Conservation (phyloP, 2,113 vertebrate genomes). For the Bufo gargarizans region DNA sequence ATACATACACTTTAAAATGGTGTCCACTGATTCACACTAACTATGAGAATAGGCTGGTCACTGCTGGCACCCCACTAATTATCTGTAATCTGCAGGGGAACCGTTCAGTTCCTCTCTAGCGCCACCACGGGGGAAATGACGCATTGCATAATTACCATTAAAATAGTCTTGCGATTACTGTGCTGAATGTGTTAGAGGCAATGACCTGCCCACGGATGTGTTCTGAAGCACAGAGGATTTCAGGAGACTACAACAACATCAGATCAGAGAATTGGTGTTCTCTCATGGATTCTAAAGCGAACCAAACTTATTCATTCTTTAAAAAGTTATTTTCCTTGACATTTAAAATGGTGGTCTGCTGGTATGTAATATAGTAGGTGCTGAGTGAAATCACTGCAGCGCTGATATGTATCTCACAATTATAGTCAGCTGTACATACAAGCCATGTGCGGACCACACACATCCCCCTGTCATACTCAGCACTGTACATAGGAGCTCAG, state of each 20-base stretch:
- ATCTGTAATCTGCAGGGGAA: neutral
- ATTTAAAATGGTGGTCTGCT: too few species aligned
- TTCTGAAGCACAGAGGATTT: neutral
- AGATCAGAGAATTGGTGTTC: neutral
- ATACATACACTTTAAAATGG: too few species aligned
- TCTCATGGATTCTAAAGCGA: neutral
- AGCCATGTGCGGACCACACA: conserved; percentile 12
- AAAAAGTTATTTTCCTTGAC: too few species aligned
- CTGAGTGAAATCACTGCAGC: too few species aligned
- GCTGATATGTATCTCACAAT: neutral
- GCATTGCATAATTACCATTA: neutral
- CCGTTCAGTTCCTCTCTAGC: neutral
- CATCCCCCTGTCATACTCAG: neutral
- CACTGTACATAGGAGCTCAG: neutral
- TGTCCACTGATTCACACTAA: too few species aligned
- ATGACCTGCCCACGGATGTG: too few species aligned
- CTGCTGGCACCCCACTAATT: neutral
- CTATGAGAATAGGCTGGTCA: too few species aligned
- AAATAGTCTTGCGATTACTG: neutral
- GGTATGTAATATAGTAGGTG: too few species aligned
- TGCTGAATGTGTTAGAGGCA: neutral
- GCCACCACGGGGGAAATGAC: neutral
- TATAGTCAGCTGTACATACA: neutral
- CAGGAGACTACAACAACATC: neutral
- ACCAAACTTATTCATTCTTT: too few species aligned